Evolutionary conservation across 2,797 vertebrate species (phyloP), one percentile per base, ranked within the genome.

Genomic region (Helicolenus hilgendorfi): DNA sequence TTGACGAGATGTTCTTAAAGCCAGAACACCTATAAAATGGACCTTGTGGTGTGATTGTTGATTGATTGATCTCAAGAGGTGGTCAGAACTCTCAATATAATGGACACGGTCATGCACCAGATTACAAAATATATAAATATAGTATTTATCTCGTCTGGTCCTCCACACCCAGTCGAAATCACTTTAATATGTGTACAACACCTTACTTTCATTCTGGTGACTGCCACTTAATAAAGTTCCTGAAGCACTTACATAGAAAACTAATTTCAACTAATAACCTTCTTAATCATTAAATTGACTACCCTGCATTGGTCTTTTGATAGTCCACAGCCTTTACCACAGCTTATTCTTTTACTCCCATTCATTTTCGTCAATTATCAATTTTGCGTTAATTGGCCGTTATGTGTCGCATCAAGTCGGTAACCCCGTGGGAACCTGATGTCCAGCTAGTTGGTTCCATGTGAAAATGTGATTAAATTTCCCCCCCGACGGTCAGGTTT

Each of bases 181-280:
- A 58, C n/a, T 35, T 8, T 29, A 69, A 81, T 45, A 59, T 26
- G 31, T 2, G 13, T 73, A 27, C 15, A 33, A 31, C 11, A 29
- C 45, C 15, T 62, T 65, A 26, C 20, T 73, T 49, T 58, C 3
- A 35, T 27, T 55, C 9, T 58, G 31, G 27, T 33, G 14, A 5
- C n/a, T 72, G 73, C 38, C 35, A 7, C 60, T 41, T 35, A 22
- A 18, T 59, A 15, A 83, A 15, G 38, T 63, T 72, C 58, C 59
- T 70, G n/a, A 71, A 81, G 77, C 63, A 67, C 74, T 77, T 49
- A 26, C 27, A 72, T 29, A 14, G 60, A 77, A 81, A 85, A 81
- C 49, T 67, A 5, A 77, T 85, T 92, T 77, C 58, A 67, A 63
- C 81, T 88, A 92, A 89, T 81, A 80, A 73, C 64, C 69, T 77